These are phyloP conservation scores for Hassar affinis DNA, from an alignment of 2,113 vertebrate species.

Conservation along the genomic window DNA sequence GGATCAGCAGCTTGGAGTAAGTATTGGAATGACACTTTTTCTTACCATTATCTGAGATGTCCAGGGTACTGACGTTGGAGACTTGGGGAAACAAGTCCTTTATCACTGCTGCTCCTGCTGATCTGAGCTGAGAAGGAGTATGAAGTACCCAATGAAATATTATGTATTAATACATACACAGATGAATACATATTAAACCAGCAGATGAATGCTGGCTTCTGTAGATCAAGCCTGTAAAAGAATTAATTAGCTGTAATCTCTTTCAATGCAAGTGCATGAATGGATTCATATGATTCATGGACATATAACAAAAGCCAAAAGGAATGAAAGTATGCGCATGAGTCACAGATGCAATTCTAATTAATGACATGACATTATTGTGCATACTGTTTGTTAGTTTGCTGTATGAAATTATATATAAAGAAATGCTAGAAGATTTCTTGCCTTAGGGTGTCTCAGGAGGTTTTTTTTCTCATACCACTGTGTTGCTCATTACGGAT, in stretches of 20 bases:
- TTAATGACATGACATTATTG: background rate
- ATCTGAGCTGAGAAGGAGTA: conserved; percentile 74
- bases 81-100: conserved; percentile 83
- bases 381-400: background rate
- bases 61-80: conserved; percentile 80
- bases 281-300: background rate
- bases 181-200: conserved; percentile 9
- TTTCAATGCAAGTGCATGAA: conserved; percentile 1
- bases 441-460: background rate
- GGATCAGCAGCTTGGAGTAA: background rate
- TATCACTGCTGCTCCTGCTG: conserved; percentile 82
- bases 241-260: conserved; percentile 1
- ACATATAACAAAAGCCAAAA: background rate
- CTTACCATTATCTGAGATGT: conserved; percentile 89
- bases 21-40: background rate
- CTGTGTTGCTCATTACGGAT: background rate
- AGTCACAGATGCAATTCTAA: background rate
- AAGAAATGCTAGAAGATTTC: background rate
- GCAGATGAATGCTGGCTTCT: background rate
- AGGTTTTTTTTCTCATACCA: background rate
- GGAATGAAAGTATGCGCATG: no score
- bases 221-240: background rate
- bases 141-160: conserved; percentile 26
- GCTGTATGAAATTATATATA: background rate
- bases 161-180: conserved; percentile 14